Percentiles rank a stretch among this genome's conserved stretches.
Conservation (phyloP, 2,797 vertebrate species). For the Paratrypauchen microcephalus region DNA sequence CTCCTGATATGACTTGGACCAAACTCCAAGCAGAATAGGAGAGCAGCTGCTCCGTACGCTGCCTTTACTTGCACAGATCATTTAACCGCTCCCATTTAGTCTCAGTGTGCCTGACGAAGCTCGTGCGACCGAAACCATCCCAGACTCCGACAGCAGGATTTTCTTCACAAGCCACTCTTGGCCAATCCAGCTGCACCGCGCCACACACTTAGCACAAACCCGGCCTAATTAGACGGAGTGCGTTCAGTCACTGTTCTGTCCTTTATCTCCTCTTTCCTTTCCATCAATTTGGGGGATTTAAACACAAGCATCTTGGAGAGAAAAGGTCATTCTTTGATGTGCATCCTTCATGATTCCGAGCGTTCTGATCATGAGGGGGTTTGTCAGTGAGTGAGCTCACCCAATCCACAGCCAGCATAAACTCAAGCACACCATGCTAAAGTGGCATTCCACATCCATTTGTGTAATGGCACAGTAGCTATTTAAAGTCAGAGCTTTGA, state of each 20-base stretch:
- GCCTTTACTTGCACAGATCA: slow-evolving; percentile 26
- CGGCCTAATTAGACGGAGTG: slow-evolving; percentile 49
- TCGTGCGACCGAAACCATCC: slow-evolving; percentile 25
- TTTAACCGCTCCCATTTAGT: slow-evolving; percentile 28
- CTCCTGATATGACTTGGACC: not conserved
- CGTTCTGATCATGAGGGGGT: slow-evolving; percentile 74
- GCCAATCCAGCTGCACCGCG: slow-evolving; percentile 38
- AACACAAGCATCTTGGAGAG: slow-evolving; percentile 47
- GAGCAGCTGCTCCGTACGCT: slow-evolving; percentile 9
- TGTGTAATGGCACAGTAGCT: slow-evolving; percentile 54
- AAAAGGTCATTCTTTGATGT: slow-evolving; percentile 70
- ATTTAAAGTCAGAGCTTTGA: slow-evolving; percentile 29
- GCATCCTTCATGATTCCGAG: slow-evolving; percentile 60
- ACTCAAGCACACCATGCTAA: slow-evolving; percentile 64
- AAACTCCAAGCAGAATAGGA: slow-evolving; percentile 6
- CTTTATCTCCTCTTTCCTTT: slow-evolving; percentile 50
- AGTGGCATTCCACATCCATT: slow-evolving; percentile 68
- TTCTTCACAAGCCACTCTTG: slow-evolving; percentile 27
- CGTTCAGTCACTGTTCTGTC: slow-evolving; percentile 45
- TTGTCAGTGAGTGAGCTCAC: slow-evolving; percentile 70
- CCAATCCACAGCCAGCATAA: slow-evolving; percentile 57
- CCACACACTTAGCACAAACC: slow-evolving; percentile 42
- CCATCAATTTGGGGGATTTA: slow-evolving; percentile 46
- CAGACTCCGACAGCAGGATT: slow-evolving; percentile 24
- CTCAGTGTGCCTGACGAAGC: slow-evolving; percentile 23